Evolutionary conservation across 2,113 vertebrate genomes (phyloP).

Genomic region (Entosphenus tridentatus): DNA sequence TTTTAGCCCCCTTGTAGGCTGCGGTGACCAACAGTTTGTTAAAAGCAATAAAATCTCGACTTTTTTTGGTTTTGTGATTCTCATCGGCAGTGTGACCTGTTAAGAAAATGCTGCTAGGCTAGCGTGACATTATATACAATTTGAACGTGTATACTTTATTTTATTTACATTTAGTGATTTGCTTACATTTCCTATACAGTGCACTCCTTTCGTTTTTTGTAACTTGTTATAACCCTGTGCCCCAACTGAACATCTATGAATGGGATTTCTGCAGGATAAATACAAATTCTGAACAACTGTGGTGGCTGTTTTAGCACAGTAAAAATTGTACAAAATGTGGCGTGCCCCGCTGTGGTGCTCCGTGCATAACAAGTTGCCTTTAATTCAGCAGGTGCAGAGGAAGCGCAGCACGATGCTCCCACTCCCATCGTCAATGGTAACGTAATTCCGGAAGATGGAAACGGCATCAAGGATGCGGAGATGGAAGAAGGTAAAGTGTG

Average conservation of each 20-base stretch:
- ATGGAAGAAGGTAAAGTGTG: constrained; percentile 82
- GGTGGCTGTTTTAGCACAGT: not conserved
- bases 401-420: constrained; percentile 24
- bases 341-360: not conserved
- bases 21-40: no score
- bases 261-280: not conserved
- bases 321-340: not conserved
- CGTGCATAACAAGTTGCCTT: not conserved
- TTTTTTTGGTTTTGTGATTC: no score
- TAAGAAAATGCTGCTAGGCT: no score
- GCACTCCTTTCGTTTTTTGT: no score
- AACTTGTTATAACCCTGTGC: not conserved
- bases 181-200: no score
- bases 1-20: no score
- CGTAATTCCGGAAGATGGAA: constrained; percentile 82
- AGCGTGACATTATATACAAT: no score
- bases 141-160: no score
- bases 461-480: constrained; percentile 87
- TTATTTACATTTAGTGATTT: no score
- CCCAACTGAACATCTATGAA: not conserved
- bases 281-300: not conserved
- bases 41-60: no score
- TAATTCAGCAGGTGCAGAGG: constrained; percentile 3
- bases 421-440: constrained; percentile 97
- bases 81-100: no score